Evolutionary conservation across 2,113 vertebrate species (phyloP), one percentile per base, ranked within the genome.

Genomic region (Alethe castanea): DNA sequence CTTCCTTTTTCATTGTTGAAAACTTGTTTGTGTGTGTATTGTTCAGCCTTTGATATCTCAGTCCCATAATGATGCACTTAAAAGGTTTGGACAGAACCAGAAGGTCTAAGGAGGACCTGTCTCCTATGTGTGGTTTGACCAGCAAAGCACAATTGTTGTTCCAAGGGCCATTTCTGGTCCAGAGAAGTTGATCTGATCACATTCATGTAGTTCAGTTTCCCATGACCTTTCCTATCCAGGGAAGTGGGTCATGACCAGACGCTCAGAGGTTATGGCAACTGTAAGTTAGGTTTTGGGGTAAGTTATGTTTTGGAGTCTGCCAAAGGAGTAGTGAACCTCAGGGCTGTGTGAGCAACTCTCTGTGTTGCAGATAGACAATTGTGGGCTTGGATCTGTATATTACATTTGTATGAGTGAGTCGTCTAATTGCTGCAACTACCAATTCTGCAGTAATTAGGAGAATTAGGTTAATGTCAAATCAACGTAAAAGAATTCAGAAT

Each of bases 391-490:
- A 62, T 86, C 64, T 89, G 14, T 40, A 1, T 28, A 2, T 61
- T 74, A 17, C 3, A 2, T 35, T 79, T 1, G 0, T 35, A 22
- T 31, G 70, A 73, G 12, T 35, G 52, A 84, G 29, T 26, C 47
- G 33, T 66, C 48, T 77, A 77, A 72, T 82, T 76, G 54, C 45
- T 70, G 1, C 47, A 92, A 38, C 52, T 76, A 60, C 22, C 31
- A 81, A 64, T 81, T 81, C 81, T 40, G 12, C 70, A 67, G 7
- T 79, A 69, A 95, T 91, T 79, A 94, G 48, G 42, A 72, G 57
- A 86, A 79, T 79, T 71, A 67, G 31, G 10, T 76, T 94, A 78
- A 78, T 52, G 48, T 90, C 56, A 92, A 90, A 73, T 86, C 60
- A 81, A 16, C 0, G 2, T 83, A 67, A 93, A 90, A 62, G 38